Base-by-base conservation (phyloP, 2,888 invertebrate species). In the Archips crataeganus region DNA sequence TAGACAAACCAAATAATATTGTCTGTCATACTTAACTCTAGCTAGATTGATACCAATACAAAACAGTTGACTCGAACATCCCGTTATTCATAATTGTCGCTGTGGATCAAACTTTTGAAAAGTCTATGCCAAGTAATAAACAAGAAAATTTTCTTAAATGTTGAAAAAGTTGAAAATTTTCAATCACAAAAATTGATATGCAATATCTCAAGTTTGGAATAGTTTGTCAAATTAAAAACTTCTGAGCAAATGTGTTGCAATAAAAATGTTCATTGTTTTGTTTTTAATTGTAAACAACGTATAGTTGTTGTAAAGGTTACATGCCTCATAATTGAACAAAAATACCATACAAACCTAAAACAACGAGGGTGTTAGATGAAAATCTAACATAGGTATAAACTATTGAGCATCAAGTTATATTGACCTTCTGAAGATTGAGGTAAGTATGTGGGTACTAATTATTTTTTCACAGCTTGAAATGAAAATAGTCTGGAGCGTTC, bases 371-470 rank as follows among this genome's bases (percentile, higher is more conserved):
- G 57, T 11, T 57, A 3, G 3, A 32, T 57, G 57, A 62, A 63
- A 54, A 69, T 42, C n/a, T 51, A 34, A n/a, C 42, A 15, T 45
- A 32, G 36, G 36, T 36, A 39, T 39, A 62, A 39, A n/a, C n/a
- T n/a, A 23, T 45, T 6, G 11, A 6, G 9, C 23, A n/a, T 15
- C 4, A 42, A 67, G 39, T n/a, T 34, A 34, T n/a, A 42, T 13
- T 23, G 45, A 45, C 11, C 23, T 51, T 51, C 49, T 23, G 23
- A 54, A 15, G 23, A 39, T 32, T 47, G 9, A 23, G 70, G 57
- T 70, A 64, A 70, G 54, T 69, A 62, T 23, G 23, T 10, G 49
- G 49, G 32, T 15, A 39, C 11, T 51, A 61, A 51, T 51, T 54
- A 62, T 69, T 70, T 49, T 34, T 11, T 51, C 23, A 54, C 54